Conservation (phyloP, 2,888 invertebrate genomes). For the Carabus problematicus region DNA sequence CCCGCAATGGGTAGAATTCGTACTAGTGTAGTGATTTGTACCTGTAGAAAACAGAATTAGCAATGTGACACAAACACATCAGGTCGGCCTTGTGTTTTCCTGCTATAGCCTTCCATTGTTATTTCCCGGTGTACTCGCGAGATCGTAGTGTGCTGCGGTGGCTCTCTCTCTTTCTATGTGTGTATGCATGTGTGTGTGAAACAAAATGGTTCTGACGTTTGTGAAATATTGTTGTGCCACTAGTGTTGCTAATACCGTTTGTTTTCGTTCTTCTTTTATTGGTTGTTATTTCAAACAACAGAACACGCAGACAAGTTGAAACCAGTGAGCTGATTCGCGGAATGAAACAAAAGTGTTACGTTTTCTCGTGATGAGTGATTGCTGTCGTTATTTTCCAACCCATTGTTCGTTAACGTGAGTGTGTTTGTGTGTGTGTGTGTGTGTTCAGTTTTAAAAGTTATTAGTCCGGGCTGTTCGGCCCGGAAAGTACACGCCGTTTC, state of each 20-base stretch:
- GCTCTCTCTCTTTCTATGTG: no score
- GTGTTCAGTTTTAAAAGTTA: no score
- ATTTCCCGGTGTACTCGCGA: constrained; percentile 16
- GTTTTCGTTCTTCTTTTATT: background rate
- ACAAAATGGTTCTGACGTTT: constrained; percentile 9
- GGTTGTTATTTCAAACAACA: background rate
- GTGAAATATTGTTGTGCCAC: constrained; percentile 19
- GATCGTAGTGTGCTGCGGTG: constrained; percentile 1
- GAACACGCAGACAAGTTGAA: background rate
- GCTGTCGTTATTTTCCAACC: background rate
- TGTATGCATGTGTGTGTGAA: constrained; percentile 9
- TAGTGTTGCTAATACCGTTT: no score
- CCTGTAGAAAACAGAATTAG: no score
- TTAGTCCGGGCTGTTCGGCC: no score
- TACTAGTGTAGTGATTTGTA: no score
- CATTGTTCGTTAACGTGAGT: background rate
- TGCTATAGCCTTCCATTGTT: constrained; percentile 11
- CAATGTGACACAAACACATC: no score
- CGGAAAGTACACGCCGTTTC: constrained; percentile 41
- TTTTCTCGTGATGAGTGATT: no score
- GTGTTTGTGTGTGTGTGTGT: constrained; percentile 2
- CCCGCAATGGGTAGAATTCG: no score
- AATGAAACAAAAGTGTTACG: no score
- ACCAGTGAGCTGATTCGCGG: no score
- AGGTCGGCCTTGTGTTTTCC: no score